These are phyloP conservation scores for Astropecten irregularis DNA, from an alignment of 53 echinoderm and acorn worm genomes.

Conservation along the genomic window DNA sequence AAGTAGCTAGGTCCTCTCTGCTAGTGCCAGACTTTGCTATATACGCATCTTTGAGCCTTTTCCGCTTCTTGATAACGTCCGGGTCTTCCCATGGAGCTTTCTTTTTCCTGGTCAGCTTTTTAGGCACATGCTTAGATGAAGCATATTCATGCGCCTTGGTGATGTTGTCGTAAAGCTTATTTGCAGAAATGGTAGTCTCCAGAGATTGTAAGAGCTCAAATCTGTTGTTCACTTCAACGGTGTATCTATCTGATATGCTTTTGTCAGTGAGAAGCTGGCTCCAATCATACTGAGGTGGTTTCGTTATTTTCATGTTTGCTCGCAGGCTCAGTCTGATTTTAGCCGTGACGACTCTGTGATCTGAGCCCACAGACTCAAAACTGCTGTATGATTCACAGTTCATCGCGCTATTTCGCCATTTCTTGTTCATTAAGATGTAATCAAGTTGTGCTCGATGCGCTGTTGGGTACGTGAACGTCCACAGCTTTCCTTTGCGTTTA, in stretches of 20 bases:
- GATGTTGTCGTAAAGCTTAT: background rate
- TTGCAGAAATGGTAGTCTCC: too few species aligned
- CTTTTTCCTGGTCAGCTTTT: conserved; percentile 20
- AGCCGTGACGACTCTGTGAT: conserved; percentile 21
- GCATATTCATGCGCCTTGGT: background rate
- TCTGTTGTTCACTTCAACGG: conserved; percentile 39
- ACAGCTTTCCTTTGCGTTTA: too few species aligned
- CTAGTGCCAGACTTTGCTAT: background rate
- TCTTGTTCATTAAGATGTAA: conserved; percentile 50
- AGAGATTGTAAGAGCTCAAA: too few species aligned
- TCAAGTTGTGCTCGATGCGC: conserved; percentile 37
- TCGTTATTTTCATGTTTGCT: conserved; percentile 12
- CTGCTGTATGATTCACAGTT: conserved; percentile 29
- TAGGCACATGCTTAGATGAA: conserved; percentile 29
- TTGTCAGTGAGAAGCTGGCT: background rate
- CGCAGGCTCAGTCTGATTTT: conserved; percentile 44
- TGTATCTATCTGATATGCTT: conserved; percentile 22
- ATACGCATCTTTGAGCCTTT: background rate
- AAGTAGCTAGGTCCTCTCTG: background rate
- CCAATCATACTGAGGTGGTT: conserved; percentile 26
- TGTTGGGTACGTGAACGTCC: conserved; percentile 23
- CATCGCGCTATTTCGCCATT: conserved; percentile 46
- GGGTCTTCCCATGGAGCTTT: background rate
- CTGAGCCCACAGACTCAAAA: conserved; percentile 1
- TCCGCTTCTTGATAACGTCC: background rate